phyloP scores from a whole-genome alignment of 2,888 invertebrate species.

The Gonocerus acuteangulatus region DNA sequence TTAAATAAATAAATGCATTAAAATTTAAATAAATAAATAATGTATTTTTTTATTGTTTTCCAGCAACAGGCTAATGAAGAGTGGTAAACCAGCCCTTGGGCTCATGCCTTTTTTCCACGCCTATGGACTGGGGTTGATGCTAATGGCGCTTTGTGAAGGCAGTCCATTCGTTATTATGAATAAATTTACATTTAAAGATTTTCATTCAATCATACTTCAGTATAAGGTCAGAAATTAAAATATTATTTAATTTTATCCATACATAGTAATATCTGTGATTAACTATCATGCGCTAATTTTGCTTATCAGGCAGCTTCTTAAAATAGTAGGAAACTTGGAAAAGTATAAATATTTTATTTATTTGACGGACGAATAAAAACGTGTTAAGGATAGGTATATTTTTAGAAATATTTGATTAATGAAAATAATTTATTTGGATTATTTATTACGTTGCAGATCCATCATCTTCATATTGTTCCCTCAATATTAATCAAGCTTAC shows the following conservation, averaged over 20 bases:
- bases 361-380: too few relatives aligned
- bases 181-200: constrained; percentile 16
- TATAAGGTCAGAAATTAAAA: constrained; percentile 16
- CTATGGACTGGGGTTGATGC: constrained; percentile 28
- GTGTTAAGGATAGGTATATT: too few relatives aligned
- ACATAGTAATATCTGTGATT: not conserved
- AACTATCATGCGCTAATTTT: too few relatives aligned
- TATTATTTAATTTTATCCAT: not conserved
- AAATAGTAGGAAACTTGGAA: too few relatives aligned
- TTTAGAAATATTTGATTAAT: too few relatives aligned
- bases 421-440: too few relatives aligned
- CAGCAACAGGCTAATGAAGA: constrained; percentile 16
- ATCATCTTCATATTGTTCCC: constrained; percentile 44
- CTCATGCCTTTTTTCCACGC: constrained; percentile 31
- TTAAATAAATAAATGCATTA: too few relatives aligned
- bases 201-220: constrained; percentile 2
- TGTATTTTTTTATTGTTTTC: not conserved
- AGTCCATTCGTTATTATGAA: constrained; percentile 18
- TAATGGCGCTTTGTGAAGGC: constrained; percentile 30
- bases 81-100: constrained; percentile 23
- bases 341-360: too few relatives aligned
- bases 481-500: constrained; percentile 58
- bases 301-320: too few relatives aligned
- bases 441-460: constrained; percentile 27
- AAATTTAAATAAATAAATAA: too few relatives aligned